These are phyloP conservation scores for Epizoanthus illoricatus DNA, from an alignment of 92 coral and sea anemone species.

Conservation along the genomic window DNA sequence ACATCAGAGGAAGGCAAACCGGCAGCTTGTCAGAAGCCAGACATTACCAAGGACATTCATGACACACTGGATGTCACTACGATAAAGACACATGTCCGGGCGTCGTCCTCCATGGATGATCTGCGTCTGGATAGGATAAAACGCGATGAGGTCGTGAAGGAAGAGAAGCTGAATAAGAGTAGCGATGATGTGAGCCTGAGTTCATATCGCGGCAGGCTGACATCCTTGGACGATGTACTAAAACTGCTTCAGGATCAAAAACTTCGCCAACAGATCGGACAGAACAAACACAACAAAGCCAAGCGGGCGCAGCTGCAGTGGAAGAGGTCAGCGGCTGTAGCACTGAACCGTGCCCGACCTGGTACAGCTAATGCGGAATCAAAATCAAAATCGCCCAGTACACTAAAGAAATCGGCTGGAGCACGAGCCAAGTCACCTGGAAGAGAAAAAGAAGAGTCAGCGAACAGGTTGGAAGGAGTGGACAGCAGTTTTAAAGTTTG, in stretches of 20 bases:
- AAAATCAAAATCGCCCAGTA: background rate
- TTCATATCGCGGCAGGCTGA: constrained; percentile 48
- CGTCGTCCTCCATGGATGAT: constrained; percentile 24
- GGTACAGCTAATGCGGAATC: constrained; percentile 53
- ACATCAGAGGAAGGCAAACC: background rate
- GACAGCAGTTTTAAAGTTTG: constrained; percentile 28
- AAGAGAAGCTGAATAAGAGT: constrained; percentile 23
- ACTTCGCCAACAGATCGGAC: constrained; percentile 77
- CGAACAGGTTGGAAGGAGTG: constrained; percentile 7
- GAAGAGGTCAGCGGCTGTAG: constrained; percentile 89
- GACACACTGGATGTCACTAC: background rate
- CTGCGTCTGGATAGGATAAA: constrained; percentile 9
- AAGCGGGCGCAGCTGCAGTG: constrained; percentile 79
- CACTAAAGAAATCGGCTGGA: background rate
- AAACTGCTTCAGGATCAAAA: constrained; percentile 89
- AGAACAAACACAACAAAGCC: constrained; percentile 56
- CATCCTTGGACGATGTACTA: constrained; percentile 85
- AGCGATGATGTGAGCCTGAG: constrained; percentile 36
- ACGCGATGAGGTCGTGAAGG: constrained; percentile 33
- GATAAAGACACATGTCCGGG: background rate
- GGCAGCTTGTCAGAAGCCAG: constrained; percentile 17
- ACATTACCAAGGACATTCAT: constrained; percentile 14
- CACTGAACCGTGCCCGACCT: constrained; percentile 59
- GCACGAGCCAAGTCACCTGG: constrained; percentile 1
- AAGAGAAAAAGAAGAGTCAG: constrained; percentile 13